These are phyloP conservation scores for Turdus rufiventris DNA, from an alignment of 2,113 vertebrate species.

Conservation along the genomic window DNA sequence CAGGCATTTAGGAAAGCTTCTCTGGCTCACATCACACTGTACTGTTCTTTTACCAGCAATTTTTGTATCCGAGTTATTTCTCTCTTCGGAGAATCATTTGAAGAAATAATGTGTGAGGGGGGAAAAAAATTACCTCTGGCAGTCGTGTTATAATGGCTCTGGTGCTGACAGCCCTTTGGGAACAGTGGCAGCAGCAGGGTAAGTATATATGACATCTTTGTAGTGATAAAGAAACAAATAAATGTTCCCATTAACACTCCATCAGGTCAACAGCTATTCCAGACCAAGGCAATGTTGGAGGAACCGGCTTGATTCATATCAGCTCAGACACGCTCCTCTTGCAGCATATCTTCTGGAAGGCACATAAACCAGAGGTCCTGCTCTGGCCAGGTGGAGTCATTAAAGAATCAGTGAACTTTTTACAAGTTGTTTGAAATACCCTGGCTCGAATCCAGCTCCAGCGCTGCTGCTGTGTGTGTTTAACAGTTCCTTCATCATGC, in stretches of 20 bases:
- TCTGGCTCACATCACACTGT: not conserved
- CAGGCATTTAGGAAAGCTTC: not conserved
- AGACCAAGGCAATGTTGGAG: slow-evolving; percentile 6
- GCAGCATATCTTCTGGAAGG: slow-evolving; percentile 40
- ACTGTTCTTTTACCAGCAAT: slow-evolving; percentile 7
- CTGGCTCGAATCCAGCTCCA: slow-evolving; percentile 38
- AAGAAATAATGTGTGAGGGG: slow-evolving; percentile 47
- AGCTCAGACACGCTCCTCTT: slow-evolving; percentile 26
- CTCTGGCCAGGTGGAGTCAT: slow-evolving; percentile 53
- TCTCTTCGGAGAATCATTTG: slow-evolving; percentile 27
- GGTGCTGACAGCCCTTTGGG: slow-evolving; percentile 67
- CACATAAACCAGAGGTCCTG: slow-evolving; percentile 52
- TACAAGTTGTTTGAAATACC: slow-evolving; percentile 50
- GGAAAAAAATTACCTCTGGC: slow-evolving; percentile 26
- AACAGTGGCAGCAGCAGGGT: slow-evolving; percentile 53
- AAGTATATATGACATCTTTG: slow-evolving; percentile 68
- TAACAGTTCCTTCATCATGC: slow-evolving; percentile 3
- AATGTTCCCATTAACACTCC: slow-evolving; percentile 70
- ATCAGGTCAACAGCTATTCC: slow-evolving; percentile 66
- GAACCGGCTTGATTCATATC: slow-evolving; percentile 49
- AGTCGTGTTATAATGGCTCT: slow-evolving; percentile 62
- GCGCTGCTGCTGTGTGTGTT: slow-evolving; percentile 14
- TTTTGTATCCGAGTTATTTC: not conserved
- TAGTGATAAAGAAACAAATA: slow-evolving; percentile 73
- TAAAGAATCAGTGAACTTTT: slow-evolving; percentile 61